Base-by-base conservation (phyloP, 2,888 invertebrate genomes). In the Troides oblongomaculatus region DNA sequence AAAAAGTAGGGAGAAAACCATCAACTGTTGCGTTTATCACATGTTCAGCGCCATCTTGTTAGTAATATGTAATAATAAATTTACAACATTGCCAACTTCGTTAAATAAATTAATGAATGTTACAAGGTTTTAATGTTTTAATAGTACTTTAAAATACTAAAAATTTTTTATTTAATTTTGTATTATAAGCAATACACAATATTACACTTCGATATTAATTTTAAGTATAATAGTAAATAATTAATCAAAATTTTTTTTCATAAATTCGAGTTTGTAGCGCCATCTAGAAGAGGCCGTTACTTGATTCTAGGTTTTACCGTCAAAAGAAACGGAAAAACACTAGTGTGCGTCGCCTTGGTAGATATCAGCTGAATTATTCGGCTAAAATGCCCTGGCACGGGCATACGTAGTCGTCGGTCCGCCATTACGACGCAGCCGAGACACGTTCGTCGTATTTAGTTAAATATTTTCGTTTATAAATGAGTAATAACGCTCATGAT, bases 401-500 rank as follows among this genome's bases (percentile, higher is more conserved):
- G 93, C 92, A 93, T 93, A 93, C 93, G 93, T 93, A 93, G 93
- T 92, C 92, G 90, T 92, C 93, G 93, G 93, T 93, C 93, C 91
- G 93, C 93, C 93, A 93, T 93, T 93, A 92, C 93, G 92, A 92
- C 92, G 92, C 91, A 92, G 88, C 92, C 92, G 90, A 92, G 91
- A 92, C 93, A 93, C 93, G 93, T 93, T 92, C 90, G 93, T 93
- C 92, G 92, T 92, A 93, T 93, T 93, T 93, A 92, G 93, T 93
- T 92, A 88, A 92, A 92, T 93, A 93, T 92, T 93, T 93, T 92
- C 87, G 89, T 91, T 92, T 94, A 94, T 95, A 95, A 95, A 95
- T 95, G 95, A 95, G 95, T 95, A 94, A 95, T 94, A 95, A 95
- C 94, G 95, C 95, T 93, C 95, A 95, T 94, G 97, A 98, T 94